A percentile compares a stretch with the other conserved stretches of the same genome.
Evolutionary conservation across 1,140 invertebrate genomes (phyloP).

Genomic region (Stratiolaelaps scimitus): DNA sequence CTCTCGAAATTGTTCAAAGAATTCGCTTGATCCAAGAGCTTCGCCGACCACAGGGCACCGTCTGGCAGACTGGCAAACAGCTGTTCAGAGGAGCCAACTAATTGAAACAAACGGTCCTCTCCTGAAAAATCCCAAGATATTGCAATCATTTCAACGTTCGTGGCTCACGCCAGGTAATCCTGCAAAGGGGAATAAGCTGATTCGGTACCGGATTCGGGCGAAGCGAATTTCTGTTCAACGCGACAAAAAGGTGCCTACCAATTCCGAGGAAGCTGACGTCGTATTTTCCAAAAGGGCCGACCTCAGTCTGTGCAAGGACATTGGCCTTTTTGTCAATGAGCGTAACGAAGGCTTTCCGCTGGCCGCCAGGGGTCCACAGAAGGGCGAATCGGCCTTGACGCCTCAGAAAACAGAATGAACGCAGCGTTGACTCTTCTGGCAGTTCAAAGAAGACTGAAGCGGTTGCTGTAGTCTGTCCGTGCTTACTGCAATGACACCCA

Average conservation of each 20-base stretch:
- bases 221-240: no score
- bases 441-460: constrained; percentile 15
- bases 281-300: not conserved
- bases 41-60: not conserved
- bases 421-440: not conserved
- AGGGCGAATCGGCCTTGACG: constrained; percentile 9
- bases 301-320: constrained; percentile 1
- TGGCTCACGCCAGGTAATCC: no score
- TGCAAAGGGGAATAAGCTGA: no score
- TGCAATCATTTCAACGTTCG: no score
- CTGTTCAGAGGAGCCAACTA: no score
- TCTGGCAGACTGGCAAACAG: not conserved
- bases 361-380: not conserved
- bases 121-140: no score
- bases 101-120: no score
- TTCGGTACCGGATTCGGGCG: no score
- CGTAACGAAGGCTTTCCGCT: constrained; percentile 15
- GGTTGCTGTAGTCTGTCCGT: not conserved
- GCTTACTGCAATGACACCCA: no score
- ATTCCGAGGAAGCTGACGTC: not conserved
- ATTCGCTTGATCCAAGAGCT: not conserved
- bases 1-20: not conserved
- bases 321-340: constrained; percentile 13
- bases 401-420: not conserved
- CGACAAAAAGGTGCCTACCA: not conserved